phyloP scores from a whole-genome alignment of 2,888 invertebrate genomes.

The Chymomyza caudatula region DNA sequence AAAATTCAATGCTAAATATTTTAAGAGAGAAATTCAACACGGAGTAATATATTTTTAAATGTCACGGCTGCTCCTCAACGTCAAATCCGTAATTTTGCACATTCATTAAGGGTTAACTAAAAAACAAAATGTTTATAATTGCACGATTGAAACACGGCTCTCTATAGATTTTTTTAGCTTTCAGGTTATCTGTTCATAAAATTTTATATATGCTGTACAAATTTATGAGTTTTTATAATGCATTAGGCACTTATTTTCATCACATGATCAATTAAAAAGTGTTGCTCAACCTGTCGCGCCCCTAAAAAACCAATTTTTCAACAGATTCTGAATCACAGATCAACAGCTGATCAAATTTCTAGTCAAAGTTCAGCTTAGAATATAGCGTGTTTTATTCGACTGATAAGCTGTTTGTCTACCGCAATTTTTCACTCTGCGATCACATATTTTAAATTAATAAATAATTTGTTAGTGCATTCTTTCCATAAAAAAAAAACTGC shows the following conservation, averaged over 20 bases:
- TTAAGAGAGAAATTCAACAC: too few species aligned
- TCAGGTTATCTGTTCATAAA: constrained; percentile 55
- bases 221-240: not conserved
- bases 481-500: not conserved
- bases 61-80: too few species aligned
- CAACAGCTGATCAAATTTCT: not conserved
- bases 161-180: not conserved
- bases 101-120: too few species aligned
- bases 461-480: too few species aligned
- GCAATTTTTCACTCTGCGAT: not conserved
- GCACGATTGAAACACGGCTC: not conserved
- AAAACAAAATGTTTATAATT: not conserved
- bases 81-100: too few species aligned
- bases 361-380: not conserved
- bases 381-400: not conserved
- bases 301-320: constrained; percentile 16
- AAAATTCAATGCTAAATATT: too few species aligned
- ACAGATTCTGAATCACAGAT: not conserved
- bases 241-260: constrained; percentile 15
- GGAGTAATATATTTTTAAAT: too few species aligned
- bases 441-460: not conserved
- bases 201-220: not conserved
- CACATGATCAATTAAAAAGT: constrained; percentile 50
- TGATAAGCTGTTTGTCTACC: not conserved
- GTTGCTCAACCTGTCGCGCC: constrained; percentile 41